These are phyloP conservation scores for Caenorhabditis briggsae DNA, from an alignment of 1,140 invertebrate species.

Conservation along the genomic window DNA sequence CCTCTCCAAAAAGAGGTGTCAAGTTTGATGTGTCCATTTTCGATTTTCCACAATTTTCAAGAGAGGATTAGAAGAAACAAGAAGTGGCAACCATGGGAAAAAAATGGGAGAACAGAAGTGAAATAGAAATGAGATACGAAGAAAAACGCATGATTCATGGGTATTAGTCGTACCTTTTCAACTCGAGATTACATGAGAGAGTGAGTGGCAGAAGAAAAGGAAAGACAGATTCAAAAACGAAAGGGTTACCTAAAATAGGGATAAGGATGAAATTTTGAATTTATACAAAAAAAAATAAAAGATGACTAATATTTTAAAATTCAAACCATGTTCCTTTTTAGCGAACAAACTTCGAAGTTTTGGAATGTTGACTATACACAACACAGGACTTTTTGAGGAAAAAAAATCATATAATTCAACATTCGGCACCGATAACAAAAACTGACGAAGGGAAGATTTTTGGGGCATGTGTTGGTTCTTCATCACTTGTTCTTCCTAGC, in stretches of 20 bases:
- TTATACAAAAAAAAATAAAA: too few relatives aligned
- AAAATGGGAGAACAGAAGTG: not conserved
- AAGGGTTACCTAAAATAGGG: not conserved
- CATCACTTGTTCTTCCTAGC: not conserved
- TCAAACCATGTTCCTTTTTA: too few relatives aligned
- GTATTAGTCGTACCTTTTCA: not conserved
- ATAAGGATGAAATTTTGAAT: too few relatives aligned
- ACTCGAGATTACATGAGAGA: constrained; percentile 28
- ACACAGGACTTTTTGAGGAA: too few relatives aligned
- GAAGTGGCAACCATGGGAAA: constrained; percentile 29
- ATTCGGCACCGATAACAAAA: too few relatives aligned
- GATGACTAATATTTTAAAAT: too few relatives aligned
- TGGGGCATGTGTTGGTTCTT: too few relatives aligned
- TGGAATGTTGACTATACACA: too few relatives aligned
- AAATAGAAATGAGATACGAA: too few relatives aligned
- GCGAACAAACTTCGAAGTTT: too few relatives aligned
- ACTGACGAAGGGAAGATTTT: too few relatives aligned
- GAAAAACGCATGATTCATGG: constrained; percentile 22
- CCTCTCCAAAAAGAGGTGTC: constrained; percentile 3
- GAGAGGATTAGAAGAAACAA: constrained; percentile 36
- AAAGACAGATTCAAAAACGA: not conserved
- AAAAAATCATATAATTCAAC: too few relatives aligned
- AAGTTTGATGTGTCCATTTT: not conserved
- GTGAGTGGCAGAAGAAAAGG: not conserved
- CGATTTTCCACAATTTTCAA: not conserved